Evolutionary conservation across 2,888 invertebrate species (phyloP).

Genomic region (Rhorus exstirpatorius): DNA sequence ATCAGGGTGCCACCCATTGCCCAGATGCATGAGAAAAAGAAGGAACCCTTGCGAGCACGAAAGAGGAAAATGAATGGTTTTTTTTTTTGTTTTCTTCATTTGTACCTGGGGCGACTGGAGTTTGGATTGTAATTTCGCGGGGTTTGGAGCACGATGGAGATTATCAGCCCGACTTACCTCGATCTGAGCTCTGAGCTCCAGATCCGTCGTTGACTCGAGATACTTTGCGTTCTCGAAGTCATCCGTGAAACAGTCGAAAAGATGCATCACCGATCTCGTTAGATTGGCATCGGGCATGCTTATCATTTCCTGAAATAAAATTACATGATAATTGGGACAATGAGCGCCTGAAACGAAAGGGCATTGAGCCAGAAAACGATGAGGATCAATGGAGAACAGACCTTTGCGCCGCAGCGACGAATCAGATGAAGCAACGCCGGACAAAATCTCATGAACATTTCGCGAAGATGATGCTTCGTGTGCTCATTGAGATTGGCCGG

Average conservation of each 20-base stretch:
- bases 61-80: too few relatives aligned
- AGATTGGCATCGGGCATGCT: constrained; percentile 94
- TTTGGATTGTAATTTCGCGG: too few relatives aligned
- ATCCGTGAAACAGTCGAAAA: constrained; percentile 95
- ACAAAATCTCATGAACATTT: constrained; percentile 93
- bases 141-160: too few relatives aligned
- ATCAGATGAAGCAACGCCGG: constrained; percentile 93
- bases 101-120: too few relatives aligned
- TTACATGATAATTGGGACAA: neutral
- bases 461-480: constrained; percentile 89
- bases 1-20: constrained; percentile 94
- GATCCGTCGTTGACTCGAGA: constrained; percentile 90
- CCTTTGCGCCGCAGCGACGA: constrained; percentile 90
- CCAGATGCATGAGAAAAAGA: constrained; percentile 97
- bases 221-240: constrained; percentile 93
- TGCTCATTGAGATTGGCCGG: constrained; percentile 91
- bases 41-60: constrained; percentile 92
- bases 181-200: constrained; percentile 94
- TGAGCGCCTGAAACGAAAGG: too few relatives aligned
- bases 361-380: neutral
- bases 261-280: constrained; percentile 92
- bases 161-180: too few relatives aligned
- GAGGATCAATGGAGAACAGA: neutral
- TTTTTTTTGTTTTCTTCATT: too few relatives aligned
- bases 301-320: constrained; percentile 92